Evolutionary conservation across 2,797 vertebrate genomes (phyloP).

Genomic region (Sphenopsis melanotis): DNA sequence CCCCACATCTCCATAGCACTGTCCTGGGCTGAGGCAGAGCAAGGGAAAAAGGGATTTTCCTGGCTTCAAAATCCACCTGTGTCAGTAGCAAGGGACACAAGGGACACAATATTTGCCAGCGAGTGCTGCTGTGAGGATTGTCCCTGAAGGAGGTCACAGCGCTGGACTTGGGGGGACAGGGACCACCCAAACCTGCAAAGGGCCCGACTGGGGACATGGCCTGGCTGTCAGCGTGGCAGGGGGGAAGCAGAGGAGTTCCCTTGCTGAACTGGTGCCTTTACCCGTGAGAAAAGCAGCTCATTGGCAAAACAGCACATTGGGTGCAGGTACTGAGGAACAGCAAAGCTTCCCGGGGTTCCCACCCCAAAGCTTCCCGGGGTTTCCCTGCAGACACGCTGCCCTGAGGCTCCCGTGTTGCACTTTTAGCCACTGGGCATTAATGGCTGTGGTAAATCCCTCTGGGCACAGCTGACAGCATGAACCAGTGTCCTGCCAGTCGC

Average conservation of each 20-base stretch:
- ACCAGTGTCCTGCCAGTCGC: rapidly evolving
- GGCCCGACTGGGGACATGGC: rapidly evolving
- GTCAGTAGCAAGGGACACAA: rapidly evolving
- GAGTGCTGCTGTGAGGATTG: not conserved
- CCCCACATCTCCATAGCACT: rapidly evolving
- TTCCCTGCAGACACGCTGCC: not conserved
- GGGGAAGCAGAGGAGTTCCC: not conserved
- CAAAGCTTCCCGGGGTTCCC: not conserved
- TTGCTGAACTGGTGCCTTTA: not conserved
- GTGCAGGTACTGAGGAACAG: not conserved
- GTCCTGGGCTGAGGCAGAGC: not conserved
- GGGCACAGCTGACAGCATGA: not conserved
- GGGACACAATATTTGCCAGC: rapidly evolving
- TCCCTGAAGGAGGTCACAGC: not conserved
- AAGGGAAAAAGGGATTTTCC: not conserved
- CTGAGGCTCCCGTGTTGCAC: rapidly evolving
- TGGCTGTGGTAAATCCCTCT: not conserved
- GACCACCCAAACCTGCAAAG: not conserved
- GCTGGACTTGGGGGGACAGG: rapidly evolving
- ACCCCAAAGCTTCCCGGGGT: not conserved
- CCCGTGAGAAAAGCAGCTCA: rapidly evolving
- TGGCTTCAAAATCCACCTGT: not conserved
- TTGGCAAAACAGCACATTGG: not conserved
- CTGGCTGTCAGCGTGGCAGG: not conserved
- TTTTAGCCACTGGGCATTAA: not conserved